Base-by-base conservation (phyloP, 2,113 vertebrate species). In the Ailurus styani region DNA sequence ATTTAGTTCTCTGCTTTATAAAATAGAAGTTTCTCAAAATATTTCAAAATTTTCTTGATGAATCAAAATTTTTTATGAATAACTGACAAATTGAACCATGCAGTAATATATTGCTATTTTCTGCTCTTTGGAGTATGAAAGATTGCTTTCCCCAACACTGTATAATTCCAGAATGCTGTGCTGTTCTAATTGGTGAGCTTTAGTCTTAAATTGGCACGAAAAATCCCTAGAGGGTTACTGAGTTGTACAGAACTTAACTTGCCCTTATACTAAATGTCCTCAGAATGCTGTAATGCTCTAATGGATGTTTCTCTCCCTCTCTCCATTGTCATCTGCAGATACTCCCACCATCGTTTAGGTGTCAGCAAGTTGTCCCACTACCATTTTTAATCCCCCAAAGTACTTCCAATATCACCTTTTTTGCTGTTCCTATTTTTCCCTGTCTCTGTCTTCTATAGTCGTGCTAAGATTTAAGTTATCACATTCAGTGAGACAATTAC, bases 21-120 rank as follows among this genome's bases (percentile, higher is more conserved):
- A 85, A 79, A 85, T 42, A 88, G 21, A 64, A 93, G 29, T 52
- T 95, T 62, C 68, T 95, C 47, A 85, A 97, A 91, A 88, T 81
- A 75, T 54, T 93, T 90, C 62, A 12, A 62, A 70, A 50, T 87
- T 68, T 90, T 92, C n/a, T 90, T 93, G 70, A 92, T 85, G 34
- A 82, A 84, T 85, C 47, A 85, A 86, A 91, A 68, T 25, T 54
- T 52, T 85, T 94, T 95, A 68, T 88, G 29, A 73, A 87, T 42
- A 83, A 81, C 45, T 54, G 54, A 89, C 64, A 88, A 95, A 87
- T 62, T 66, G 70, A 95, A 96, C n/a, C 45, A 45, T 79, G 40
- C 21, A 87, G 40, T 40, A 54, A 85, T 70, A 92, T 34, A 84
- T 77, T 97, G 50, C 45, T 88, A 54, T 96, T 91, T 95, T 93